Base-by-base conservation (phyloP, 2,888 invertebrate species). In the Atethmia centrago region DNA sequence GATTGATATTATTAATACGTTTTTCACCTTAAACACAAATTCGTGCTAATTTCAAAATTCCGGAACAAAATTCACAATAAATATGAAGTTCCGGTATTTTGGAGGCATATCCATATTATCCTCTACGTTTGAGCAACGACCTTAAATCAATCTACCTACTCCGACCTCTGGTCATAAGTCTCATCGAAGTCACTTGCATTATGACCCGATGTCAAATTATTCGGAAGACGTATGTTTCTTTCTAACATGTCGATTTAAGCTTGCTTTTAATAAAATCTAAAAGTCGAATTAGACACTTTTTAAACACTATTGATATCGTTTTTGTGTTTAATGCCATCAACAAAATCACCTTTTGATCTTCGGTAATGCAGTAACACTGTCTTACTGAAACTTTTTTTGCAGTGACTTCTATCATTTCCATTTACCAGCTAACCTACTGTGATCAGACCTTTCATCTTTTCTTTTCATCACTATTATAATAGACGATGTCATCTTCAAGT, bases 391-490 rank as follows among this genome's bases (percentile, higher is more conserved):
- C 10, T 49, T 1, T 45, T 42, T 67, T n/a, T 68, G 69, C 69
- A 69, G 69, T 69, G 68, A 69, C 69, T 69, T 51, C 69, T 3
- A 21, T 19, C 56, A 36, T 58, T 58, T 31, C 10, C 56, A 51
- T n/a, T n/a, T n/a, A n/a, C 4, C 51, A 31, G 2, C 0, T 28
- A 10, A 31, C 9, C 21, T 51, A 51, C 12, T n/a, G 51, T n/a
- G 21, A 12, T 31, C 12, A 31, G 21, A 58, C 0, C 58, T 58
- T 58, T 12, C 58, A 31, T 31, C 10, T 12, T 28, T 56, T 40
- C 49, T 28, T 28, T 28, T 63, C 45, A 63, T 31, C 21, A 31
- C 21, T 31, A 3, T 58, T 14, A n/a, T 21, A 14, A 21, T 12
- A 12, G 21, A 31, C 21, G 0, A 25, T 25, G 5, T 58, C 31